Evolutionary conservation across 2,888 invertebrate genomes (phyloP), one percentile per base, ranked within the genome.

Genomic region (Drosophila suboccidentalis): DNA sequence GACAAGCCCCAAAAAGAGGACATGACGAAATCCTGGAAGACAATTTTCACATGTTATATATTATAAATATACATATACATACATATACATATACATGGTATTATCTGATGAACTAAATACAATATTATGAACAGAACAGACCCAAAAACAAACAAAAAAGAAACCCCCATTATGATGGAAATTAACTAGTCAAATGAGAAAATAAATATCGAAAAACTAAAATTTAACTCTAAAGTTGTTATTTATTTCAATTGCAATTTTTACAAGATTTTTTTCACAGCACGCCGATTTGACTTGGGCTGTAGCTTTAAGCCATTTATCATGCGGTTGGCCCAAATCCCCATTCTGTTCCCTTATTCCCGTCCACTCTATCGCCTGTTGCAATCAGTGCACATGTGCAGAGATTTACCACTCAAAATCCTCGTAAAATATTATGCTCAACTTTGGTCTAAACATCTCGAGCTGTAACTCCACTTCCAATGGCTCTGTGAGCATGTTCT

Each of bases 111-210:
- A 76, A 78, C 81, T 84, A 80, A 78, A 80, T 78, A 79, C 65
- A 79, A 79, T 75, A 85, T 88, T 86, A 82, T 84, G 71, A 88
- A 74, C 55, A 46, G 44, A 71, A 54, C 49, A 61, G 57, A 68
- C 22, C 49, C 66, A 79, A 76, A 78, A 71, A 77, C 75, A 78
- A 71, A 41, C 10, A 9, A 15, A 26, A 41, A 17, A 3, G 1
- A 10, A n/a, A 22, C 32, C 43, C 36, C 46, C 75, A 70, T 63
- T 75, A 79, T 73, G 74, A 67, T 77, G 87, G 60, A 78, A 71
- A 80, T 83, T 84, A 91, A 80, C 69, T 91, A 91, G 90, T 91
- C 90, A 90, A 91, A 91, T 88, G 90, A 89, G 82, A 83, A 90
- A 90, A 91, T 91, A 91, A 90, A 91, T 80, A 90, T 90, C 78